phyloP scores from a whole-genome alignment of 1,140 invertebrate genomes.

The Semibalanus balanoides region DNA sequence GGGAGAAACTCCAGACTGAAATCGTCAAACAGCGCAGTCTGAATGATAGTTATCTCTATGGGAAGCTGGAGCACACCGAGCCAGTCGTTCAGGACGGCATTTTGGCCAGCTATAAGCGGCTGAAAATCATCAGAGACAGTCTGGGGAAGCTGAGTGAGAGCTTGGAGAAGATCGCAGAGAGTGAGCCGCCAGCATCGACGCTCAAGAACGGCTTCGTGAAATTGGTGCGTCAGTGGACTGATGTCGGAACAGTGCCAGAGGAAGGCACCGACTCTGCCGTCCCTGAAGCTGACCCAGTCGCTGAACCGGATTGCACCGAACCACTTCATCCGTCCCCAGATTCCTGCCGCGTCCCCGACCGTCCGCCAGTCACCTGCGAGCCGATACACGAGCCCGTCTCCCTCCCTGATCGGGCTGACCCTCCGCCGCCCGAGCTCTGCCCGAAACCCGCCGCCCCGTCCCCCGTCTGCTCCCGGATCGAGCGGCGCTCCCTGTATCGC shows the following conservation, averaged over 20 bases:
- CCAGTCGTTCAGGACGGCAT: slow-evolving; percentile 56
- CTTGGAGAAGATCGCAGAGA: slow-evolving; percentile 13
- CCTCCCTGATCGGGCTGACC: no score
- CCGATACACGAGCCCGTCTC: no score
- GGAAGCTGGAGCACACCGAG: slow-evolving; percentile 36
- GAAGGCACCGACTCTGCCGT: no score
- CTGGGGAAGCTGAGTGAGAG: slow-evolving; percentile 39
- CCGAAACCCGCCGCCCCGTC: not conserved
- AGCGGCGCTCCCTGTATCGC: not conserved
- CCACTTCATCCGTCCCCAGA: no score
- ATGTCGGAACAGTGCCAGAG: not conserved
- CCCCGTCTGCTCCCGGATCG: not conserved
- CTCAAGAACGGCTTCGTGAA: slow-evolving; percentile 20
- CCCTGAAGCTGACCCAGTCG: no score
- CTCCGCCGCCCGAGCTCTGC: not conserved
- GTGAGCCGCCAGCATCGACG: slow-evolving; percentile 18
- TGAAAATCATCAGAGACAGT: slow-evolving; percentile 70
- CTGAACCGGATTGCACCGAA: no score
- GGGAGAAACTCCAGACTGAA: slow-evolving; percentile 63
- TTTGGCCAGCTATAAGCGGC: slow-evolving; percentile 55
- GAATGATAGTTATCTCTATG: slow-evolving; percentile 69
- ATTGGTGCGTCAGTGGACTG: slow-evolving; percentile 13
- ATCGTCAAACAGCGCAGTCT: slow-evolving; percentile 77
- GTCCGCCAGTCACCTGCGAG: no score
- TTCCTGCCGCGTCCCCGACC: no score